Base-by-base conservation (phyloP, 2,888 invertebrate species). In the Caenorhabditis macrosperma region DNA sequence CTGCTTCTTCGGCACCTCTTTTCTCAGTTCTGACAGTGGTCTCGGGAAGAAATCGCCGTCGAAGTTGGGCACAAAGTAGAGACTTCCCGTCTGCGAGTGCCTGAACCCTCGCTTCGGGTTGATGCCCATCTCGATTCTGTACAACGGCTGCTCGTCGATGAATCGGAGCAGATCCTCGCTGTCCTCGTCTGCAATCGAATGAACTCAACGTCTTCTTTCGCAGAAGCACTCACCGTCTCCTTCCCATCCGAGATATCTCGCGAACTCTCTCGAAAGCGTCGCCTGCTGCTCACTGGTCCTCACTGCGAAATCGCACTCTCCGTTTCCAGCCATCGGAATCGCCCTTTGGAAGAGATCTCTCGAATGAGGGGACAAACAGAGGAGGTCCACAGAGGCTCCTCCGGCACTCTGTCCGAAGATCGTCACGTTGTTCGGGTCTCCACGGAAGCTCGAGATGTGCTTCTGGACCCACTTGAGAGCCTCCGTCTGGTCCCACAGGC, bases 391-490 rank as follows among this genome's bases (percentile, higher is more conserved):
- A 10, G 83, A 83, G 0, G 84, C 85, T 38, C 86, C 88, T 15
- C 88, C 88, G 10, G 88, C 88, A 77, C 86, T 86, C 52, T 89
- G 88, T 1, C 88, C 89, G 67, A 89, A 89, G 15, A 89, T 83
- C 3, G 90, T 90, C 20, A 90, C 84, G 61, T 86, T 87, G 20
- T 79, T 64, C 9, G 88, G 85, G 60, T 90, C 83, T 10, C 90
- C 90, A 9, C 88, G 87, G 67, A 89, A 90, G 4, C 69, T 57
- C 0, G 44, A 38, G 28, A 90, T 88, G 63, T 90, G 88, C 6
- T 87, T 68, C 17, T 88, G 79, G 4, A 90, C 84, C 90, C 90
- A 90, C 59, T 85, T 46, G 6, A 90, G 78, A 2, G 90, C 89
- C 26, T 84, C 48, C 12, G 86, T 82, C 78, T 89, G 89, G 69